Evolutionary conservation across 2,888 invertebrate genomes (phyloP), one percentile per base, ranked within the genome.

Genomic region (Eilema sororculum): DNA sequence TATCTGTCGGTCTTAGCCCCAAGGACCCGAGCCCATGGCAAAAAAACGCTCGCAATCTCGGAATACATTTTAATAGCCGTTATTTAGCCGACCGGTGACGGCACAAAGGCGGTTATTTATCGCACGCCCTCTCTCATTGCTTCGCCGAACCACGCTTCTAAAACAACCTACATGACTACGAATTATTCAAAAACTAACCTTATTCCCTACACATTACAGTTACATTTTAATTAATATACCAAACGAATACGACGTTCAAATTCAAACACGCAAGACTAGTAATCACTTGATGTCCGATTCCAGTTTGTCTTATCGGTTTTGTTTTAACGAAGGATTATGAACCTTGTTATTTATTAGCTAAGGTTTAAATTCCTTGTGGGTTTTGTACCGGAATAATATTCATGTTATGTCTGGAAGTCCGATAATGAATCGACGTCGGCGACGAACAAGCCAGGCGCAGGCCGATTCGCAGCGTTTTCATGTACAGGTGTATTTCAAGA

Each of bases 121-220:
- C 93, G 93, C 90, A 93, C 95, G 95, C 95, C 95, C 95, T 95
- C 95, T 95, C 94, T 93, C 94, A 94, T 94, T 94, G 95, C 95
- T 91, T 93, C 90, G 85, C 86, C 88, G 87, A 84, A 86, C 84
- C 88, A 80, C 85, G 86, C 83, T 89, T 87, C 85, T 84, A 90
- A 90, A 93, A 93, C 91, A 92, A 91, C 93, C 85, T 88, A 92
- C 89, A 89, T 78, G 83, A 79, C 68, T 69, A 33, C 22, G 12
- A 57, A 33, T 72, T 79, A 76, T 66, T 71, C 78, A 30, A 93
- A 91, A 89, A 85, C 71, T 82, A 75, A 91, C 91, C 87, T 88
- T 92, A 92, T 77, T 22, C 0, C 73, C 9, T 63, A 67, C 28
- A 28, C 0, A 6, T 75, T 90, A 93, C 81, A 89, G 90, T 85